phyloP scores from a whole-genome alignment of 92 coral and sea anemone species.

The Palythoa heliodiscus region DNA sequence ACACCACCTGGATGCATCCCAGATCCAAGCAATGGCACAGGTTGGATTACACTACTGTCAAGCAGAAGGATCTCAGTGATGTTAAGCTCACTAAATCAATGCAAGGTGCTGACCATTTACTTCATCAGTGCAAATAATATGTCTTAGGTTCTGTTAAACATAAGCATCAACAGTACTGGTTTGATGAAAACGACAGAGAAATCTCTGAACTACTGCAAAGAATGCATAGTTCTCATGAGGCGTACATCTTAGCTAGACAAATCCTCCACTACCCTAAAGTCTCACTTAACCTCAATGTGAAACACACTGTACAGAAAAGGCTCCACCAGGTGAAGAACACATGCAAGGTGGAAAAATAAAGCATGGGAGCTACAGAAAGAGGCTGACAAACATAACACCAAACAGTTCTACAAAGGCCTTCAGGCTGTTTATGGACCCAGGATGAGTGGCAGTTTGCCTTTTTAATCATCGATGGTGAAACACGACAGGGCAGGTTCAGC shows the following conservation, averaged over 20 bases:
- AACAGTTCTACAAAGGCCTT: neutral
- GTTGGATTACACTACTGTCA: neutral
- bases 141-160: constrained; percentile 10
- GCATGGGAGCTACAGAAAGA: constrained; percentile 8
- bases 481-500: no score
- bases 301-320: neutral
- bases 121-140: constrained; percentile 1
- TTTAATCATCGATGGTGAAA: neutral
- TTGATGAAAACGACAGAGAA: neutral
- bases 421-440: neutral
- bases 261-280: neutral
- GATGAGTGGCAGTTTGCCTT: neutral
- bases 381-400: constrained; percentile 33
- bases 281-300: neutral
- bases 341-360: constrained; percentile 14
- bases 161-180: constrained; percentile 22
- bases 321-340: neutral
- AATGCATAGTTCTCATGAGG: neutral
- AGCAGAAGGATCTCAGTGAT: neutral
- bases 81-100: constrained; percentile 15
- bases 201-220: neutral
- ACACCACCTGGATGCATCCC: constrained; percentile 18
- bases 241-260: neutral
- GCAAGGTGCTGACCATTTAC: constrained; percentile 21
- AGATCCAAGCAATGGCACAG: neutral